These are phyloP conservation scores for Drosophila busckii DNA, from an alignment of 1,140 invertebrate genomes.

Conservation along the genomic window DNA sequence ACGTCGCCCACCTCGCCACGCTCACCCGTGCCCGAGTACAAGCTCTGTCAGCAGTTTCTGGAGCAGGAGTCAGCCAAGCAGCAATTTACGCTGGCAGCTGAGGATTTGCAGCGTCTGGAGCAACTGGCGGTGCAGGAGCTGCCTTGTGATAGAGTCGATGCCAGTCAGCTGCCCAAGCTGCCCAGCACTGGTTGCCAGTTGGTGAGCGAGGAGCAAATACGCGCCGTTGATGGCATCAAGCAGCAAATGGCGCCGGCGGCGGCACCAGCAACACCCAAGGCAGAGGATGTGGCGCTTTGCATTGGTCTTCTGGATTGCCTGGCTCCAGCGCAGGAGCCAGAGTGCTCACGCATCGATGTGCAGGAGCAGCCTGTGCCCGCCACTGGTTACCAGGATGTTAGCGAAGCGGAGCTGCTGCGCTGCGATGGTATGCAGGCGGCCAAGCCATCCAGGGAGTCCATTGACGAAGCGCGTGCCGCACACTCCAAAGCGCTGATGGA, in stretches of 20 bases:
- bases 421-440: conserved; percentile 39
- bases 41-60: conserved; percentile 47
- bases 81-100: conserved; percentile 24
- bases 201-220: conserved; percentile 44
- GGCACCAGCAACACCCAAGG: conserved; percentile 25
- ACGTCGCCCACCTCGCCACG: conserved; percentile 36
- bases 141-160: conserved; percentile 65
- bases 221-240: conserved; percentile 44
- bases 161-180: conserved; percentile 38
- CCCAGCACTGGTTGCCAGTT: conserved; percentile 55
- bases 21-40: conserved; percentile 23
- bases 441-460: conserved; percentile 47
- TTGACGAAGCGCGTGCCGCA: conserved; percentile 53
- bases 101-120: conserved; percentile 43
- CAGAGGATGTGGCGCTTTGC: conserved; percentile 53
- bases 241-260: background rate
- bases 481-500: conserved; percentile 69
- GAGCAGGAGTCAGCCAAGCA: conserved; percentile 34
- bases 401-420: conserved; percentile 42
- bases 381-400: conserved; percentile 61
- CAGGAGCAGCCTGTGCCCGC: conserved; percentile 46
- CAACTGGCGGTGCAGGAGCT: conserved; percentile 47
- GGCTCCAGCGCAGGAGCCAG: conserved; percentile 58
- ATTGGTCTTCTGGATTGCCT: conserved; percentile 47
- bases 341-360: conserved; percentile 58